Percentiles rank a stretch among this genome's conserved stretches.
Evolutionary conservation across 2,113 vertebrate genomes (phyloP).

Genomic region (human (Homo sapiens)): GRCh38 chr19:5067001-5067500

Average conservation of each 20-base stretch:
- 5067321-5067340: accelerated
- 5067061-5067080: neutral
- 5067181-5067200: neutral
- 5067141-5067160: neutral
- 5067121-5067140: neutral
- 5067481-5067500: neutral
- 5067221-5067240: neutral
- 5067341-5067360: neutral
- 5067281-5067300: neutral
- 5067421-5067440: too few relatives aligned
- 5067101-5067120: neutral
- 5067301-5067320: neutral
- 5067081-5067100: accelerated
- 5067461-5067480: accelerated
- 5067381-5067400: accelerated
- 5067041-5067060: neutral
- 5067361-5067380: neutral
- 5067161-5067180: neutral
- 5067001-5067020: neutral
- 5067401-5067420: neutral
- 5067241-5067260: neutral
- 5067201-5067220: neutral
- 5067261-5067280: neutral
- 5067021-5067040: neutral
- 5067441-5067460: neutral